phyloP scores from a whole-genome alignment of 2,113 vertebrate species.

The Galeopterus variegatus region DNA sequence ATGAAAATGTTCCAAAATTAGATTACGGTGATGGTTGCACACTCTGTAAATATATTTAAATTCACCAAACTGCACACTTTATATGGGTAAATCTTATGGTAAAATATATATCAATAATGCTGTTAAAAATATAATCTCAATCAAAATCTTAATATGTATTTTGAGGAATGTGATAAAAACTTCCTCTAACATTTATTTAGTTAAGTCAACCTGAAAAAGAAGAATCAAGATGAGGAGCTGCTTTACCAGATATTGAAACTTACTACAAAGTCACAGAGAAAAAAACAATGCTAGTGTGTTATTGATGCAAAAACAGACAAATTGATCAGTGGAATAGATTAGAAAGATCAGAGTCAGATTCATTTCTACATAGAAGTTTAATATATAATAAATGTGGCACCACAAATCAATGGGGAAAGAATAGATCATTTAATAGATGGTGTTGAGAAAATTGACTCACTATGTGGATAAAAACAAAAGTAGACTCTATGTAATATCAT shows the following conservation, averaged over 20 bases:
- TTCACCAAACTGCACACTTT: neutral
- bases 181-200: neutral
- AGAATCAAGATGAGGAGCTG: neutral
- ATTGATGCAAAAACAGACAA: neutral
- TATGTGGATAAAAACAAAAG: neutral
- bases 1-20: neutral
- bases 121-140: neutral
- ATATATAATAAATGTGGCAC: neutral
- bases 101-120: too few relatives aligned
- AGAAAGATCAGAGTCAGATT: neutral
- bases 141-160: neutral
- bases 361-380: neutral
- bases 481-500: neutral
- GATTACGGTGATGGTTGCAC: neutral
- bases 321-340: neutral
- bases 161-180: neutral
- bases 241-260: neutral
- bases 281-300: neutral
- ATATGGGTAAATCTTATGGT: too few relatives aligned
- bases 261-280: neutral
- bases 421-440: neutral
- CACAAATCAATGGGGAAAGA: neutral
- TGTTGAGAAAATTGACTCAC: neutral
- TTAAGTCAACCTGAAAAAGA: neutral
- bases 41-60: slow-evolving; percentile 17